Percentiles rank a stretch among this genome's conserved stretches.
Conservation (phyloP, 1,140 invertebrate genomes). For the Heliconius congener region DNA sequence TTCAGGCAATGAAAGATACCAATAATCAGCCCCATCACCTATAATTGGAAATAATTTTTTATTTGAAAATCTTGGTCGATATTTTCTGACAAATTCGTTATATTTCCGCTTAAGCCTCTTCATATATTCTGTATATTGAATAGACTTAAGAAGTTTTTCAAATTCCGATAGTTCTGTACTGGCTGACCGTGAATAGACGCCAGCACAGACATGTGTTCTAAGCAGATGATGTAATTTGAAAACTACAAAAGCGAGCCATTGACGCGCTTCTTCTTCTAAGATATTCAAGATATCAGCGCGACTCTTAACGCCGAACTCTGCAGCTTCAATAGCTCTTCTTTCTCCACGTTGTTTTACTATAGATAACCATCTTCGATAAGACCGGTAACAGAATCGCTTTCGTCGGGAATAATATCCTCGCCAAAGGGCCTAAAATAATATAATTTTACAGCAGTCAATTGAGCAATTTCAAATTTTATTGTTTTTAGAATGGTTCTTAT, state of each 20-base stretch:
- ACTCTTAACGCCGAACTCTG: conserved; percentile 65
- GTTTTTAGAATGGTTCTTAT: neutral
- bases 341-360: conserved; percentile 67
- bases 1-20: conserved; percentile 74
- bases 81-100: conserved; percentile 66
- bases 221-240: conserved; percentile 79
- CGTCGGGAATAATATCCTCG: conserved; percentile 70
- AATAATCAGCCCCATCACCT: conserved; percentile 73
- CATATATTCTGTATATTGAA: conserved; percentile 77
- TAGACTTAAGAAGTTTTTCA: conserved; percentile 73
- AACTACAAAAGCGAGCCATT: conserved; percentile 75
- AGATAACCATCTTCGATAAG: conserved; percentile 69
- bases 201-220: conserved; percentile 66
- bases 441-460: neutral
- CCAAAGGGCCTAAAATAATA: conserved; percentile 59
- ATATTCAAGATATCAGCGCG: conserved; percentile 65
- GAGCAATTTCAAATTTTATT: neutral
- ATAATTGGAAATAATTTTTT: conserved; percentile 74
- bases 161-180: conserved; percentile 67
- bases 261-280: conserved; percentile 70
- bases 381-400: conserved; percentile 69
- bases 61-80: conserved; percentile 63
- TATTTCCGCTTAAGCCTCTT: conserved; percentile 71
- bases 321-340: conserved; percentile 61
- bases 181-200: conserved; percentile 71